A percentile compares a stretch with the other conserved stretches of the same genome.
phyloP scores from a whole-genome alignment of 2,113 vertebrate species.

The Gobio gobio region DNA sequence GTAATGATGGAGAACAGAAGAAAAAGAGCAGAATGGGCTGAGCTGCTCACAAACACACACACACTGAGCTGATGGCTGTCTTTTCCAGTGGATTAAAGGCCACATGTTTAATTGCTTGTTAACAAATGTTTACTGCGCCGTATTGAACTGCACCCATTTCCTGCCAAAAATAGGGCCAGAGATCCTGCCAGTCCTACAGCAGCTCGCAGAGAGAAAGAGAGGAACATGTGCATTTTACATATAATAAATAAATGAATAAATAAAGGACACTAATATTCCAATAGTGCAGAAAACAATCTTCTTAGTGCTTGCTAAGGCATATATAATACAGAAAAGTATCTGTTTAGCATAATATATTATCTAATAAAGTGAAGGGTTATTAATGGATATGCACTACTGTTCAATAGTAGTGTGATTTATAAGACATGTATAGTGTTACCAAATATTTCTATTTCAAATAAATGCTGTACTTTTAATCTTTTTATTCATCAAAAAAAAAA shows the following conservation, averaged over 20 bases:
- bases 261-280: background rate
- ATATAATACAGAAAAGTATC: background rate
- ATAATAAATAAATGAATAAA: background rate
- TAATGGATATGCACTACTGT: no score
- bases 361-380: no score
- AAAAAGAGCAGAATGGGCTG: background rate
- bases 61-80: constrained; percentile 9
- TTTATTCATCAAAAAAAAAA: no score
- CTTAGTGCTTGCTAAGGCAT: background rate
- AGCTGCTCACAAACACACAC: background rate
- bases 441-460: background rate
- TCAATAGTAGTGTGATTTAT: no score
- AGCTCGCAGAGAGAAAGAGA: background rate
- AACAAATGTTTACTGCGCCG: constrained; percentile 60
- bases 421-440: no score
- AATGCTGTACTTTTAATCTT: background rate
- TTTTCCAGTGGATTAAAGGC: constrained; percentile 54
- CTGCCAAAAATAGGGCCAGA: constrained; percentile 57
- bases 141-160: constrained; percentile 40
- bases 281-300: background rate
- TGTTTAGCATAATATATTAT: no score
- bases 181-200: constrained; percentile 31
- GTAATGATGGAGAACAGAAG: background rate
- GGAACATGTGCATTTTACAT: background rate
- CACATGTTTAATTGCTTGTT: constrained; percentile 62